A percentile compares a stretch with the other conserved stretches of the same genome.
Evolutionary conservation across 2,797 vertebrate genomes (phyloP).

Genomic region (Gymnocypris eckloni): DNA sequence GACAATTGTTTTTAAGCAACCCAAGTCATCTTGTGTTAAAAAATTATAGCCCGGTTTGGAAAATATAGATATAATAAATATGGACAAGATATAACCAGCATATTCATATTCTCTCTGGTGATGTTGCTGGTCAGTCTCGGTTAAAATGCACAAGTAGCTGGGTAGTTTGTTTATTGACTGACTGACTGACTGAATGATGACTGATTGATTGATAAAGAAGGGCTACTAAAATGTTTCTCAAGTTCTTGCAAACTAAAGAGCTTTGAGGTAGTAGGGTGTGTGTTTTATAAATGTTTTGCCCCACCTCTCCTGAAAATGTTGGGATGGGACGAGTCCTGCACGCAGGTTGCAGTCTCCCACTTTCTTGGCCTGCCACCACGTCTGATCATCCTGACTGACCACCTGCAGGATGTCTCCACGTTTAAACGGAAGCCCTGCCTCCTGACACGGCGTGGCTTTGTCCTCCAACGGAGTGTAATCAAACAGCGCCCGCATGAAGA

Average conservation of each 20-base stretch:
- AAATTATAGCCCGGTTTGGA: not conserved
- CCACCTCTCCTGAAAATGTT: slow-evolving; percentile 98
- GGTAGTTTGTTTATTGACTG: not conserved
- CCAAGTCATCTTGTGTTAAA: not conserved
- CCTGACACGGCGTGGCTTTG: slow-evolving; percentile 97
- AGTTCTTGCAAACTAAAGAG: not conserved
- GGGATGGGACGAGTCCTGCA: slow-evolving; percentile 95
- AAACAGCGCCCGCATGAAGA: slow-evolving; percentile 94
- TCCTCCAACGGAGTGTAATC: slow-evolving; percentile 94
- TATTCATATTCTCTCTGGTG: not conserved
- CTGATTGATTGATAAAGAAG: not conserved
- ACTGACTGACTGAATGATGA: too few species aligned
- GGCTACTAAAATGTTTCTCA: not conserved
- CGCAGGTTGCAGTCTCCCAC: slow-evolving; percentile 94
- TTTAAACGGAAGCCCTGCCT: slow-evolving; percentile 95
- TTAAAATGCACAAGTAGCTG: not conserved
- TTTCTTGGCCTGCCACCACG: slow-evolving; percentile 98
- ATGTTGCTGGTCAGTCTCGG: not conserved
- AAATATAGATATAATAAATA: not conserved
- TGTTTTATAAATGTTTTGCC: slow-evolving; percentile 42
- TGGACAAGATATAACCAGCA: too few species aligned
- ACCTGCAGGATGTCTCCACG: slow-evolving; percentile 97
- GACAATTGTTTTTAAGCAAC: not conserved
- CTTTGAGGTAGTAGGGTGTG: not conserved
- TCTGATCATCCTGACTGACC: slow-evolving; percentile 95